Percentiles rank a stretch among this genome's conserved stretches.
Conservation (phyloP, 2,113 vertebrate species). For the Alligator sinensis region DNA sequence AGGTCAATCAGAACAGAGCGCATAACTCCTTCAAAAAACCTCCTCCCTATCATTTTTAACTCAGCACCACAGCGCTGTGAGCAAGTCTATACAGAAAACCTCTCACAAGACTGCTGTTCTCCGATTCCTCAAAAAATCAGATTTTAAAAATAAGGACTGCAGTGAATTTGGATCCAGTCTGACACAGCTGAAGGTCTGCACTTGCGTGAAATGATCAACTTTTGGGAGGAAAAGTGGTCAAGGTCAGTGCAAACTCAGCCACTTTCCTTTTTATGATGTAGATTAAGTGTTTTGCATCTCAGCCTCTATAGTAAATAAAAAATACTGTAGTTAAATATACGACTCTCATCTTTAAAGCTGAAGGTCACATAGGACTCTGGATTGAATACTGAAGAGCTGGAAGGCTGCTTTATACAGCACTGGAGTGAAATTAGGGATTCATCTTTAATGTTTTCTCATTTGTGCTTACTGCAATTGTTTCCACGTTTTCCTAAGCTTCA, state of each 20-base stretch:
- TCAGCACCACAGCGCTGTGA: neutral
- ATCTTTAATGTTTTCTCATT: neutral
- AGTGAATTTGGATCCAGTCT: neutral
- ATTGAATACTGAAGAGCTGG: conserved; percentile 24
- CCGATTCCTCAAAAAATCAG: neutral
- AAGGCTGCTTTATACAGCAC: neutral
- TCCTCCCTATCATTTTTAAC: neutral
- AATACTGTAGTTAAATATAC: conserved; percentile 59
- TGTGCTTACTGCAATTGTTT: neutral
- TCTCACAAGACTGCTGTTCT: conserved; percentile 12
- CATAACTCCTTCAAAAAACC: neutral
- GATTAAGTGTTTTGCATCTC: conserved; percentile 67
- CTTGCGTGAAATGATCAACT: neutral
- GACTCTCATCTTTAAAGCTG: conserved; percentile 48
- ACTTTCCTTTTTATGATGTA: conserved; percentile 61
- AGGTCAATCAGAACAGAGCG: neutral
- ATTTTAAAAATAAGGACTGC: conserved; percentile 39
- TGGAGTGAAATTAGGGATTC: conserved; percentile 24
- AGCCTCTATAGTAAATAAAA: conserved; percentile 71
- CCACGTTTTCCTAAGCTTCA: neutral
- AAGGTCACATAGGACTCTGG: conserved; percentile 52
- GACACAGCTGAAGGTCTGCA: neutral
- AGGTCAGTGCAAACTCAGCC: conserved; percentile 61
- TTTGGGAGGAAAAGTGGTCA: conserved; percentile 21
- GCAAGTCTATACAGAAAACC: conserved; percentile 20